Base-by-base conservation (phyloP, 2,888 invertebrate genomes). In the Ochlodes sylvanus region DNA sequence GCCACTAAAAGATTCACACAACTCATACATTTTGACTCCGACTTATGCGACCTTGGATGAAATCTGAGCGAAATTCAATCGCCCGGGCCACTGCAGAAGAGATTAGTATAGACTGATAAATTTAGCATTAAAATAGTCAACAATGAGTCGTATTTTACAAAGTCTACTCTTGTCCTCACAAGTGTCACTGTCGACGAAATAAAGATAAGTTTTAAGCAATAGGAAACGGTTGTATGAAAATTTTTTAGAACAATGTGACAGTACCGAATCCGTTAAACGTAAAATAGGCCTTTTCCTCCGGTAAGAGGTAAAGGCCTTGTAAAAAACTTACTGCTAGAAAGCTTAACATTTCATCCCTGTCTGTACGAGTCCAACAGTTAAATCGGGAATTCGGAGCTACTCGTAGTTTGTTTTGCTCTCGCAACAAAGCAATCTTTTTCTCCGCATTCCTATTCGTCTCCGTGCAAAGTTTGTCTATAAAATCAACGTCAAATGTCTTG, bases 21-120 rank as follows among this genome's bases (percentile, higher is more conserved):
- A 27, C 50, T 77, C 76, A 56, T 76, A 77, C 0, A 56, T 71
- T 56, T 70, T 77, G 0, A 77, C 47, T 0, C 75, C 77, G 1
- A 73, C 72, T 67, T 74, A 63, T 0, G 73, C 73, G 1, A 72
- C 75, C 44, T 76, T 77, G 0, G 72, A 34, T 0, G 63, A 7
- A 57, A 76, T 76, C 55, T 77, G 76, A 34, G 73, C 70, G 10
- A 78, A 76, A 52, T 62, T 68, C 17, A 77, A 19, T 50, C 75
- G 44, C 19, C 76, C 76, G 15, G 72, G 72, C 75, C 74, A 77
- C 70, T 78, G 75, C 3, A 80, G 60, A 12, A 76, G 74, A 0
- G 76, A 77, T 41, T 79, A 61, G 66, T 76, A 79, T 21, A 76
- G 54, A 2, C 32, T 63, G 1, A 71, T 71, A 70, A 78, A 77